Evolutionary conservation across 2,113 vertebrate genomes (phyloP).

Genomic region (Lepus timidus): DNA sequence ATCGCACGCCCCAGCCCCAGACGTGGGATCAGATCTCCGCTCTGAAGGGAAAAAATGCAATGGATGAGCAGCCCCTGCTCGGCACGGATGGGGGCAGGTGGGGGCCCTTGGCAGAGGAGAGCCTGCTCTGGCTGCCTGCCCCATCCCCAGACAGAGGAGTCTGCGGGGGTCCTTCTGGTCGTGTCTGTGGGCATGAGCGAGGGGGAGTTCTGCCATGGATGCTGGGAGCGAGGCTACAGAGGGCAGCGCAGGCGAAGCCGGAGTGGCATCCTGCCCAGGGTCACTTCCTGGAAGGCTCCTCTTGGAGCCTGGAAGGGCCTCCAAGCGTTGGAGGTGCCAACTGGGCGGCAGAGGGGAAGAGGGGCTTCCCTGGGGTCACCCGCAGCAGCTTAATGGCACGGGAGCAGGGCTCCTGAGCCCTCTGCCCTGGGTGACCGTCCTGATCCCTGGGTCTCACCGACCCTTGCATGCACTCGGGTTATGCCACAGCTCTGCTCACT

Average conservation of each 20-base stretch:
- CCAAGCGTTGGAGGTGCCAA: background rate
- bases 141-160: constrained; percentile 9
- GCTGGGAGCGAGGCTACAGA: background rate
- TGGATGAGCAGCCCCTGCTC: background rate
- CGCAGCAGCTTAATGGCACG: background rate
- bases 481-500: background rate
- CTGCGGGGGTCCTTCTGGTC: background rate
- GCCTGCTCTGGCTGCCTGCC: background rate
- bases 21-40: background rate
- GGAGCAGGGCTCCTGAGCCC: background rate
- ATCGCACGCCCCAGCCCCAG: no score
- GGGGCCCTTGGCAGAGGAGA: background rate
- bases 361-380: background rate
- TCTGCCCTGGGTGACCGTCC: background rate
- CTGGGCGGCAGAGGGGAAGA: background rate
- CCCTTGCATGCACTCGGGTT: background rate
- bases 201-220: background rate
- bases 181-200: background rate
- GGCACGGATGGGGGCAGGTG: background rate
- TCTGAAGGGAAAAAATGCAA: background rate
- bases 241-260: background rate
- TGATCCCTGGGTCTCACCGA: background rate
- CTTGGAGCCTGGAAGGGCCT: background rate
- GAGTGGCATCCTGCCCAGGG: background rate
- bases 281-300: background rate